These are phyloP conservation scores for Centropyge bicolor DNA, from an alignment of 2,797 vertebrate genomes.

Conservation along the genomic window DNA sequence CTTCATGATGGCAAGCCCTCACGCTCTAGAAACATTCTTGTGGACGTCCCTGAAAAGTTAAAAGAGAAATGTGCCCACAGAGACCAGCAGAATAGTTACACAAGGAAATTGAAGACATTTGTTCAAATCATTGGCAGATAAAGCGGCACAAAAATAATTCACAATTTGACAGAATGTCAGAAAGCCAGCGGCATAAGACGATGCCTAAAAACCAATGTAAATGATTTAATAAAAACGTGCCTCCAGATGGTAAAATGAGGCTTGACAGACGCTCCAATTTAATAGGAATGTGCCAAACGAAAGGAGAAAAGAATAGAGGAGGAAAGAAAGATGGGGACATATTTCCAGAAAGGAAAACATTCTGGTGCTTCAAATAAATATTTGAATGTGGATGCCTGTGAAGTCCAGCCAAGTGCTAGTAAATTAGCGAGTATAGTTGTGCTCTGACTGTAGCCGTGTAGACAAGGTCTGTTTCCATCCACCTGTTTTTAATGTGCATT, in stretches of 20 bases:
- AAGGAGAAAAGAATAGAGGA: not conserved
- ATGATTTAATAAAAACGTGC: slow-evolving; percentile 27
- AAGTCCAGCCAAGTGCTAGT: not conserved
- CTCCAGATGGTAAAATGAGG: slow-evolving; percentile 25
- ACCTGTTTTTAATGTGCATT: no score
- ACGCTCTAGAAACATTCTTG: not conserved
- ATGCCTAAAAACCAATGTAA: slow-evolving; percentile 22
- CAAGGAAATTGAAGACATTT: slow-evolving; percentile 51
- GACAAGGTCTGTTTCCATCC: no score
- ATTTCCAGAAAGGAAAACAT: not conserved
- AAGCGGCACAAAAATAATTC: slow-evolving; percentile 14
- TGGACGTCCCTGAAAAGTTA: not conserved
- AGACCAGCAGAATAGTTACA: slow-evolving; percentile 28
- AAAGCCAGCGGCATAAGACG: not conserved
- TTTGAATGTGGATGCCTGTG: not conserved
- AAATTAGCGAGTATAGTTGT: not conserved
- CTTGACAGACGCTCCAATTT: not conserved
- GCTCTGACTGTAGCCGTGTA: not conserved
- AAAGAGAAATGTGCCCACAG: not conserved
- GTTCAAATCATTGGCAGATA: slow-evolving; percentile 43
- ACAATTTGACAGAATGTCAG: slow-evolving; percentile 12
- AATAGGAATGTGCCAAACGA: slow-evolving; percentile 10
- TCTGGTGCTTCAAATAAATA: not conserved
- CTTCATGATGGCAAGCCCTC: not conserved
- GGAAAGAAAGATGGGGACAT: not conserved